Percentiles rank a stretch among this genome's conserved stretches.
These are phyloP conservation scores for Etheostoma spectabile DNA, from an alignment of 2,113 vertebrate species.

Conservation along the genomic window DNA sequence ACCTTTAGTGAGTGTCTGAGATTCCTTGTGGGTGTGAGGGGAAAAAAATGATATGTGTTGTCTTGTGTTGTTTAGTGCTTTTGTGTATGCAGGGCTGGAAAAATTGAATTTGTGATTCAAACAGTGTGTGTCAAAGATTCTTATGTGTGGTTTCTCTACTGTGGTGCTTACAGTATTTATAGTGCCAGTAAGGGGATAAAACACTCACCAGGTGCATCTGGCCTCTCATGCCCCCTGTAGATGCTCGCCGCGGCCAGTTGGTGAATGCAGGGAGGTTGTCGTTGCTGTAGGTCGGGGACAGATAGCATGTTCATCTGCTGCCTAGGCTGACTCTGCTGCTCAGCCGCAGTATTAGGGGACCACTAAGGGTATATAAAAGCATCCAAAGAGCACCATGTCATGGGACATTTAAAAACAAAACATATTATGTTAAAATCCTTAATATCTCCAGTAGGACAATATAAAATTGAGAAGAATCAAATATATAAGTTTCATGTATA, in stretches of 20 bases:
- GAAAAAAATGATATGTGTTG: constrained; percentile 62
- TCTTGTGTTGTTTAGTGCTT: constrained; percentile 46
- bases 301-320: constrained; percentile 98
- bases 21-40: constrained; percentile 73
- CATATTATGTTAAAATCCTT: neutral
- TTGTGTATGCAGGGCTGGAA: constrained; percentile 32
- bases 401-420: no score
- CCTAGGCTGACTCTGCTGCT: constrained; percentile 91
- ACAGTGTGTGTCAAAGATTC: constrained; percentile 35
- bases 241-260: constrained; percentile 86
- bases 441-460: neutral
- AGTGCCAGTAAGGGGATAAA: constrained; percentile 39
- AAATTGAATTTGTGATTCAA: constrained; percentile 64
- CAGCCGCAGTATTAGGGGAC: constrained; percentile 63
- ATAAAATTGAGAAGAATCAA: neutral
- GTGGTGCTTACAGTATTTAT: constrained; percentile 28
- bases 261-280: constrained; percentile 96
- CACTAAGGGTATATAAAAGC: no score
- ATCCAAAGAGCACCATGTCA: no score
- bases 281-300: constrained; percentile 95
- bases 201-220: constrained; percentile 97
- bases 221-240: constrained; percentile 92
- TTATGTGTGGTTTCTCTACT: constrained; percentile 23
- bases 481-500: neutral
- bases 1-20: constrained; percentile 74